Conservation (phyloP, 2,888 invertebrate species). For the Andrena marginata region DNA sequence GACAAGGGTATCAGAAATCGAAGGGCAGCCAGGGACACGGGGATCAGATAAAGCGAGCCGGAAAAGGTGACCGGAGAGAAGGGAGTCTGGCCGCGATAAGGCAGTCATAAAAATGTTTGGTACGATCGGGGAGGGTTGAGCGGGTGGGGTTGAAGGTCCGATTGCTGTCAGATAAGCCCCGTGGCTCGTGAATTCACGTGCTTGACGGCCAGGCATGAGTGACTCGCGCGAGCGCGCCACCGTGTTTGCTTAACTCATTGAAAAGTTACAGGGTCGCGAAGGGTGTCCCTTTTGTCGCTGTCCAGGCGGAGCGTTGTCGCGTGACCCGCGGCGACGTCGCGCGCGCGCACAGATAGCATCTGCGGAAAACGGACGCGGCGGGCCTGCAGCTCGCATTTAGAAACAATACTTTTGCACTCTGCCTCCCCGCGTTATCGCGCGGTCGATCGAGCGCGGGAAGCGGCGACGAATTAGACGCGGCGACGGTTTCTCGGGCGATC, state of each 20-base stretch:
- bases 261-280: conserved; percentile 46
- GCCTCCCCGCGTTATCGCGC: not conserved
- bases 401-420: not conserved
- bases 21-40: conserved; percentile 18
- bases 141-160: conserved; percentile 29
- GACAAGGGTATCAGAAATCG: conserved; percentile 36
- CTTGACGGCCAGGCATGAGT: not conserved
- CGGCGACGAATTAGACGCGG: not conserved
- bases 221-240: not conserved
- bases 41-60: conserved; percentile 26
- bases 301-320: conserved; percentile 25
- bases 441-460: not conserved
- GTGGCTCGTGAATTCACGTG: conserved; percentile 35
- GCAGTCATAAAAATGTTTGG: conserved; percentile 48
- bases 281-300: conserved; percentile 1
- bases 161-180: conserved; percentile 42
- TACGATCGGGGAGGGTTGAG: conserved; percentile 22
- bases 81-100: conserved; percentile 33
- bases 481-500: not conserved
- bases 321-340: conserved; percentile 19
- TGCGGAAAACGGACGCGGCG: not conserved
- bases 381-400: conserved; percentile 10
- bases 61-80: not conserved
- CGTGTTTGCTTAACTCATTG: conserved; percentile 51
- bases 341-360: conserved; percentile 29